A percentile compares a stretch with the other conserved stretches of the same genome.
These are phyloP conservation scores for Pteronura brasiliensis DNA, from an alignment of 2,113 vertebrate genomes.

Conservation along the genomic window DNA sequence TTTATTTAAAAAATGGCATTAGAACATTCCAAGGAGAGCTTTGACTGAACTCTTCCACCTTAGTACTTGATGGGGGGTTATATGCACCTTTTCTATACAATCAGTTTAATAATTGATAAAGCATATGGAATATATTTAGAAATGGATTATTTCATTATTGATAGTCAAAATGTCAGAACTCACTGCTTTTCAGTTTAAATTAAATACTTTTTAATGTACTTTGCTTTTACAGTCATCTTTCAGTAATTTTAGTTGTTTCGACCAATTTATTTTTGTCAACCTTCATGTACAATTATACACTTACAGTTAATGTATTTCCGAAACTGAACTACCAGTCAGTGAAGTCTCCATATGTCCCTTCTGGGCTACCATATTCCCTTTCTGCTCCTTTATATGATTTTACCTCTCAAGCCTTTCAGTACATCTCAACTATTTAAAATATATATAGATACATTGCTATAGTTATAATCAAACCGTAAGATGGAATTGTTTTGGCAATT, in stretches of 20 bases:
- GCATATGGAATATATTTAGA: neutral
- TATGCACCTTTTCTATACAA: neutral
- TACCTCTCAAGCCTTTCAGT: neutral
- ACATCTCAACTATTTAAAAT: neutral
- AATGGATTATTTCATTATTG: neutral
- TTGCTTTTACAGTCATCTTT: neutral
- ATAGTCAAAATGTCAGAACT: neutral
- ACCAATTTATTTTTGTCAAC: neutral
- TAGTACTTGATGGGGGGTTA: neutral
- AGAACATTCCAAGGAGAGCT: neutral
- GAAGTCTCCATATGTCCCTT: neutral
- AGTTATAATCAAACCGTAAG: neutral
- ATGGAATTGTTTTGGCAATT: neutral
- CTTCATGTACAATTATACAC: neutral
- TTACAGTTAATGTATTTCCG: neutral
- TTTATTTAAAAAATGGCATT: neutral
- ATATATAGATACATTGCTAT: neutral
- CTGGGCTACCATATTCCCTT: neutral
- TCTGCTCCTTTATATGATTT: neutral
- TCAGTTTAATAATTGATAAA: constrained; percentile 9
- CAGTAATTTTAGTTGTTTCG: neutral
- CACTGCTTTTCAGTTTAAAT: neutral
- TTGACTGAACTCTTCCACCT: neutral
- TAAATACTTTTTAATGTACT: neutral
- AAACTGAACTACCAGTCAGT: neutral